These are phyloP conservation scores for Malurus splendens DNA, from an alignment of 2,797 vertebrate species.

Conservation along the genomic window DNA sequence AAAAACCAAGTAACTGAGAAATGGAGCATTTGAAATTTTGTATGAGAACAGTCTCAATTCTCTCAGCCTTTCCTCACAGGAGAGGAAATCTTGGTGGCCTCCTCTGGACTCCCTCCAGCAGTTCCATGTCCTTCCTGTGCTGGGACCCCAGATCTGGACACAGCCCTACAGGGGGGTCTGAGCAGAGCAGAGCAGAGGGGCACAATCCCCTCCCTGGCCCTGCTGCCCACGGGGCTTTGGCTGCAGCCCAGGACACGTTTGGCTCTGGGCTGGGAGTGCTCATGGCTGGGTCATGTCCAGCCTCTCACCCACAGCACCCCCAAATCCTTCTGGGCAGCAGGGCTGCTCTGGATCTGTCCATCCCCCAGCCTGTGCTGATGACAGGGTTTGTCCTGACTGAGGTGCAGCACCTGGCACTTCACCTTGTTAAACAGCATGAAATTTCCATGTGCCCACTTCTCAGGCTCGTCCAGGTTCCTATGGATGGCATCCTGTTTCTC, in stretches of 20 bases:
- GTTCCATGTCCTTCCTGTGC: neutral
- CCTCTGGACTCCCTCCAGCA: too few relatives aligned
- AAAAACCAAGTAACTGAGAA: neutral
- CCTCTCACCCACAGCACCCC: neutral
- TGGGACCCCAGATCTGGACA: neutral
- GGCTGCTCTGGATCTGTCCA: neutral
- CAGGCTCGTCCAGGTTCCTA: too few relatives aligned
- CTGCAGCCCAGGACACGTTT: neutral
- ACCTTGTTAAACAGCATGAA: neutral
- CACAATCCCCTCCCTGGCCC: too few relatives aligned
- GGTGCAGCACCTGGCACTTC: neutral
- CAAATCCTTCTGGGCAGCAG: neutral
- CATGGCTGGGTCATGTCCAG: neutral
- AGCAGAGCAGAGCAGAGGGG: neutral
- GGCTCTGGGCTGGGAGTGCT: neutral
- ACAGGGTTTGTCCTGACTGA: neutral
- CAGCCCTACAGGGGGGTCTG: neutral
- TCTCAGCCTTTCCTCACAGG: neutral
- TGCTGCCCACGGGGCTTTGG: neutral
- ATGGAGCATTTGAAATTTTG: neutral
- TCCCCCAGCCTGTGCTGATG: neutral
- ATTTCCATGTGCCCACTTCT: neutral
- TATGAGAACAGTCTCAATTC: neutral
- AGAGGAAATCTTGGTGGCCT: neutral
- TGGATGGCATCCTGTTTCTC: neutral